Evolutionary conservation across 2,888 invertebrate species (phyloP), one percentile per base, ranked within the genome.

Genomic region (Spilarctia lutea): DNA sequence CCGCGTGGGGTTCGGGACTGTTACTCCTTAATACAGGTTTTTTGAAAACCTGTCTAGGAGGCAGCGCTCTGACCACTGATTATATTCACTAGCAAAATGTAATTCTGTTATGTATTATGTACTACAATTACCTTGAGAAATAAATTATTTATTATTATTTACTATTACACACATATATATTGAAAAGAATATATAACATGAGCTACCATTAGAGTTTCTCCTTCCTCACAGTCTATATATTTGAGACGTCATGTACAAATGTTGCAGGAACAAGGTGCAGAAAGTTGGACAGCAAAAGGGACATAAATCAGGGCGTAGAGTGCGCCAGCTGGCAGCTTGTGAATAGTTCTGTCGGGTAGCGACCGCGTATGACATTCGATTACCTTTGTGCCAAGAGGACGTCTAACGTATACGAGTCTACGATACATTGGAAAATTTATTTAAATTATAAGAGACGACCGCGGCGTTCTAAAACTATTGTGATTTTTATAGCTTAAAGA

Each of bases 351-450:
- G 91, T 91, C 89, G 91, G 87, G 88, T 86, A 86, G 88, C 89
- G 90, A 91, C 92, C 94, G 91, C 92, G 89, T 92, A 92, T 93
- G 94, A 94, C 93, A 94, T 94, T 93, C 93, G 94, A 94, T 94
- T 94, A 93, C 92, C 91, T 88, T 86, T 88, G 83, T 86, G 86
- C 86, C 83, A 78, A 68, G 79, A 84, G 73, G 78, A 79, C 74
- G 81, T 81, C 83, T 76, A 72, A 79, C 76, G 67, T 27, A 63
- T 69, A 42, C 60, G 35, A 80, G 65, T 45, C 56, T 65, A 42
- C 80, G 74, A 85, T 84, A 84, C 78, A 75, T 79, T 65, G 72
- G 48, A 68, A 77, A 76, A 79, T 78, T 20, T 48, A 48, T 48
- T 68, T 70, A 77, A 81, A 27, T 75, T 66, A 71, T 74, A 76